Conservation (phyloP, 2,888 invertebrate genomes). For the Nudaria mundana region DNA sequence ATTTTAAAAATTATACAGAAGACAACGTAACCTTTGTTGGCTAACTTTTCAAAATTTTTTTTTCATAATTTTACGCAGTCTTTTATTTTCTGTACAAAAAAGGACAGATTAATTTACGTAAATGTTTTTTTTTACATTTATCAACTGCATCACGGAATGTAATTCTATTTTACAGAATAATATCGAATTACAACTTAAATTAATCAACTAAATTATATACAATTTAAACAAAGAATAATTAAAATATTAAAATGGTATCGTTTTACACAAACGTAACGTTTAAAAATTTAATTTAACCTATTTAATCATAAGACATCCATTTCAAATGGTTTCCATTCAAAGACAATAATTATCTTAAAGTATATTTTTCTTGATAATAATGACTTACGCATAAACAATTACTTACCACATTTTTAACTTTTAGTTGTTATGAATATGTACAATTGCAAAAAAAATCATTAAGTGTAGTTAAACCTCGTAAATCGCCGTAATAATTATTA, state of each 20-base stretch:
- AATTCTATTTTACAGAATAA: slow-evolving; percentile 27
- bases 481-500: slow-evolving; percentile 20
- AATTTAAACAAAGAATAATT: slow-evolving; percentile 21
- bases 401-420: background rate
- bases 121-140: slow-evolving; percentile 26
- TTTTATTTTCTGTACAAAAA: slow-evolving; percentile 46
- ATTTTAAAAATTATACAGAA: slow-evolving; percentile 32
- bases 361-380: slow-evolving; percentile 16
- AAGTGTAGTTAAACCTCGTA: slow-evolving; percentile 9
- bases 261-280: slow-evolving; percentile 16
- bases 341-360: slow-evolving; percentile 1
- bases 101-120: slow-evolving; percentile 39
- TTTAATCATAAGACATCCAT: background rate
- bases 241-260: slow-evolving; percentile 15
- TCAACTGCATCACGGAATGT: slow-evolving; percentile 43
- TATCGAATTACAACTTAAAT: slow-evolving; percentile 24
- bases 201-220: slow-evolving; percentile 31
- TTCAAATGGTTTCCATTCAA: background rate
- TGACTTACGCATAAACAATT: background rate
- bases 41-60: slow-evolving; percentile 20
- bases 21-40: slow-evolving; percentile 27
- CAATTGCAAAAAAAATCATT: slow-evolving; percentile 9
- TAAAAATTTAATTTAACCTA: slow-evolving; percentile 5
- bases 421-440: slow-evolving; percentile 17
- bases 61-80: slow-evolving; percentile 56